phyloP scores from a whole-genome alignment of 2,797 vertebrate genomes.

The Muscicapa comitata region DNA sequence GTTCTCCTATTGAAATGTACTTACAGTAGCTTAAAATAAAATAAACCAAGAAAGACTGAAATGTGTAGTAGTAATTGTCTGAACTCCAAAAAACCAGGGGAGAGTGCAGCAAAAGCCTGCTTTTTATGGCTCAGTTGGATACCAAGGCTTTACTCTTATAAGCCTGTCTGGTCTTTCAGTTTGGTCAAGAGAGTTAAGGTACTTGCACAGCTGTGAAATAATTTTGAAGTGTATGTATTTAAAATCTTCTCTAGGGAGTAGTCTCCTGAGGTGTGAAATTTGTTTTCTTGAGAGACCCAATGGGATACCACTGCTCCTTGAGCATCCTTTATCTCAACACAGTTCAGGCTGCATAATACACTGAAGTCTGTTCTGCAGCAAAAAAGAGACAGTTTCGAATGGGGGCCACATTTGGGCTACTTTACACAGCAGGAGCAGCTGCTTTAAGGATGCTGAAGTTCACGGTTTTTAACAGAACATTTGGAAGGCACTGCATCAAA shows the following conservation, averaged over 20 bases:
- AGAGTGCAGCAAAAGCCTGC: neutral
- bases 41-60: neutral
- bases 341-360: neutral
- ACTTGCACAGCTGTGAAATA: neutral
- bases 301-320: neutral
- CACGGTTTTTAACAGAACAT: neutral
- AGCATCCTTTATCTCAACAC: neutral
- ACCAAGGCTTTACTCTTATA: neutral
- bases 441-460: neutral
- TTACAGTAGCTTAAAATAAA: neutral
- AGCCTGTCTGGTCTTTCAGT: neutral
- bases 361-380: neutral
- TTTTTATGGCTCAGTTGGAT: neutral
- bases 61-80: neutral
- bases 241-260: neutral
- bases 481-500: neutral
- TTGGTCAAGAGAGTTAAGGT: neutral
- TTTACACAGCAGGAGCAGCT: neutral
- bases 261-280: neutral
- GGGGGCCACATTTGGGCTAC: neutral
- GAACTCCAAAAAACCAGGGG: neutral
- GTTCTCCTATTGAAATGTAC: neutral
- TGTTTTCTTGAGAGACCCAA: neutral
- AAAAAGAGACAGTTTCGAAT: neutral
- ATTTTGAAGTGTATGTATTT: neutral